phyloP scores from a whole-genome alignment of 2,113 vertebrate species.

The Rhynchomys soricoides region DNA sequence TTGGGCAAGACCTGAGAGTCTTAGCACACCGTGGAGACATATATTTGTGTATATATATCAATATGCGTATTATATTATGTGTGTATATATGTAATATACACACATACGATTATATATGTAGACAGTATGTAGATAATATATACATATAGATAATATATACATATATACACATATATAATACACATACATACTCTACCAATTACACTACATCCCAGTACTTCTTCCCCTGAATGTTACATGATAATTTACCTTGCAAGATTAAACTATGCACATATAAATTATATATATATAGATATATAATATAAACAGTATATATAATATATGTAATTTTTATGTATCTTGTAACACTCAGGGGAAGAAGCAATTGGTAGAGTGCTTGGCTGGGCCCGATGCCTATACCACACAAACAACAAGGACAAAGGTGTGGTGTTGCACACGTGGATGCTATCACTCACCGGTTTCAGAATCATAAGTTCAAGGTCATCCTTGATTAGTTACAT shows the following conservation, averaged over 20 bases:
- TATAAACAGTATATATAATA: neutral
- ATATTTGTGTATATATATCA: neutral
- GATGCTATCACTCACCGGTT: too few relatives aligned
- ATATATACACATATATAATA: too few relatives aligned
- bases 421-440: neutral
- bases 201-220: neutral
- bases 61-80: neutral
- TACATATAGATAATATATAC: too few relatives aligned
- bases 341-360: neutral
- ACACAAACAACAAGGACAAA: too few relatives aligned
- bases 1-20: neutral
- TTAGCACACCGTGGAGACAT: neutral
- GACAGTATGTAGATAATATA: too few relatives aligned
- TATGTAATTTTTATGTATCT: neutral
- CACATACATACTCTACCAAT: too few relatives aligned
- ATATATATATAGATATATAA: neutral
- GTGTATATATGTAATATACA: neutral
- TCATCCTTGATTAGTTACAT: neutral
- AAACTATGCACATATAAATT: neutral
- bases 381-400: neutral
- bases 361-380: neutral
- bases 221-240: neutral
- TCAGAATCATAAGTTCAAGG: neutral
- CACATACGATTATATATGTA: too few relatives aligned
- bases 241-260: neutral